Evolutionary conservation across 1,140 invertebrate genomes (phyloP).

Genomic region (Meloidogyne hapla): DNA sequence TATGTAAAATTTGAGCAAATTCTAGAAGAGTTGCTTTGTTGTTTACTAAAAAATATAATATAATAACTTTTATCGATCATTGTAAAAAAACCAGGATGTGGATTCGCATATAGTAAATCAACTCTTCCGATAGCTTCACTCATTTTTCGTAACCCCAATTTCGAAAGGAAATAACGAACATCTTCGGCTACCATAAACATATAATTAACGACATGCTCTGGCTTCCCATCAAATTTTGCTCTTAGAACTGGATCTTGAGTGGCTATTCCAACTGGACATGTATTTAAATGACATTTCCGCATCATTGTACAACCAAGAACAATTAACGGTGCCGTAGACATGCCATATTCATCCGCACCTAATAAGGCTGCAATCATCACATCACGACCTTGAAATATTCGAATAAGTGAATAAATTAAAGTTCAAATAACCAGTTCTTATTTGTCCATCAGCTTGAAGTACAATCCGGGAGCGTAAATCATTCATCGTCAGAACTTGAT

Average conservation of each 20-base stretch:
- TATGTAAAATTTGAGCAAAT: constrained; percentile 78
- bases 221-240: constrained; percentile 94
- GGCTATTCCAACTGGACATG: constrained; percentile 95
- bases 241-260: constrained; percentile 89
- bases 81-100: too few relatives aligned
- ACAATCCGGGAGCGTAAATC: constrained; percentile 89
- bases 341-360: constrained; percentile 96
- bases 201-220: constrained; percentile 95
- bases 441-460: constrained; percentile 89
- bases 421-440: constrained; percentile 72
- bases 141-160: constrained; percentile 81
- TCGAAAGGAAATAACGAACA: constrained; percentile 78
- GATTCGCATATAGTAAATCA: constrained; percentile 73
- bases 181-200: constrained; percentile 83
- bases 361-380: constrained; percentile 91
- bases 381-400: constrained; percentile 78
- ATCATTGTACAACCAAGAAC: constrained; percentile 98
- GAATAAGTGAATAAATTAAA: neutral
- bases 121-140: constrained; percentile 91
- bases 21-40: constrained; percentile 82
- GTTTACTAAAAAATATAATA: too few relatives aligned
- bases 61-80: too few relatives aligned
- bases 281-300: constrained; percentile 98
- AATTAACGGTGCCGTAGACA: constrained; percentile 88
- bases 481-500: constrained; percentile 89